Evolutionary conservation across 2,797 vertebrate genomes (phyloP), one percentile per base, ranked within the genome.

Genomic region (Hylomyscus alleni): DNA sequence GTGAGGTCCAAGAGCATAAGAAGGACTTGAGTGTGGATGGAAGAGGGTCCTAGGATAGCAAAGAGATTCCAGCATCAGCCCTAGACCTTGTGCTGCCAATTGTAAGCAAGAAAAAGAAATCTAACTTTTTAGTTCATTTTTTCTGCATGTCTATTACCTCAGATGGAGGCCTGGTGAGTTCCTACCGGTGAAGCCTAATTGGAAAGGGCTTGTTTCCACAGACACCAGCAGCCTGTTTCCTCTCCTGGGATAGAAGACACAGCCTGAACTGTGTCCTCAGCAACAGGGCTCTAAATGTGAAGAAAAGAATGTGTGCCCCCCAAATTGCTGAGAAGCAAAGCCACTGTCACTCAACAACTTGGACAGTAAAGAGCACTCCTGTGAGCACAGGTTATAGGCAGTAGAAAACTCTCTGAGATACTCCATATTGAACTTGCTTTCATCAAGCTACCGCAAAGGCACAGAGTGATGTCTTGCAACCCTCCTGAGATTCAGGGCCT

Each of bases 81-180:
- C 56, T 84, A 15, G 17, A 69, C 22, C 58, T 76, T 37, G 84
- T 76, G 12, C 14, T 93, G 83, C 78, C 60, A 56, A 26, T n/a
- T 34, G 44, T n/a, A 52, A 37, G 24, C 47, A 87, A 90, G 7
- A 88, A n/a, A 69, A 87, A 78, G 9, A 80, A 72, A 37, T 78
- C 22, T 72, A 34, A 54, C 72, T 86, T 65, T 91, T 93, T 47
- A 47, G 40, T 26, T 92, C 73, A 60, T 24, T 24, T 56, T 95
- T 86, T 56, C 40, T 11, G 19, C 29, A 50, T 78, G 86, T 94
- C 40, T 91, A 34, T 81, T 83, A 44, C 19, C 24, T n/a, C 8
- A n/a, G 44, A 24, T 56, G 67, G 50, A 95, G 72, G 40, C 24
- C 52, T 50, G 72, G 40, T 47, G 22, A 89, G 67, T 69, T 58